Percentiles rank a stretch among this genome's conserved stretches.
Conservation (phyloP, 2,113 vertebrate species). For the Amazona guildingii region DNA sequence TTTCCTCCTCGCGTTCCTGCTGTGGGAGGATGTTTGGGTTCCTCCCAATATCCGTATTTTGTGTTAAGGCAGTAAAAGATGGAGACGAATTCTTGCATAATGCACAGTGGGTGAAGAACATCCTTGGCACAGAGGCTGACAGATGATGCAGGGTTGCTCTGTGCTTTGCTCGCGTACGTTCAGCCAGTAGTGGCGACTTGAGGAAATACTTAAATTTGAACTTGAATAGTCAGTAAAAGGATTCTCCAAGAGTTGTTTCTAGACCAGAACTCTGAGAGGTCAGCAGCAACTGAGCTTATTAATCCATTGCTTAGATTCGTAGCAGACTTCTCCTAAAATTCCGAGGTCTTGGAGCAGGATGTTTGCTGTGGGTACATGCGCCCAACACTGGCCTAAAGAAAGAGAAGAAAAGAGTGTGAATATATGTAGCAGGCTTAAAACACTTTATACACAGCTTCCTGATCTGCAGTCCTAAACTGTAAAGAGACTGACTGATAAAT, state of each 20-base stretch:
- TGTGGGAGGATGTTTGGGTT: not conserved
- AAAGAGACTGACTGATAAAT: constrained; percentile 19
- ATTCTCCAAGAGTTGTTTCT: not conserved
- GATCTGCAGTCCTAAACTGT: not conserved
- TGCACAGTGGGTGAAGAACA: not conserved
- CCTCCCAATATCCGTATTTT: rapidly evolving
- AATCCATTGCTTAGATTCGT: not conserved
- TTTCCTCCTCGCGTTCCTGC: rapidly evolving
- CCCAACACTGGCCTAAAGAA: not conserved
- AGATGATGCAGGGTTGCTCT: not conserved
- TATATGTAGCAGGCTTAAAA: not conserved
- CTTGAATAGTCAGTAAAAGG: not conserved
- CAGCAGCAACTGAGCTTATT: not conserved
- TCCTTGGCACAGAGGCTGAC: not conserved
- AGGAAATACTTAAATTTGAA: rapidly evolving
- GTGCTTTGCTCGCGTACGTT: rapidly evolving
- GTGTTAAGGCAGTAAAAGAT: not conserved
- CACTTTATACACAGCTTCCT: not conserved
- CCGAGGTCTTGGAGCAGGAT: not conserved
- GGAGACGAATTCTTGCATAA: rapidly evolving
- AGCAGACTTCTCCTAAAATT: not conserved
- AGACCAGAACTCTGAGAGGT: not conserved
- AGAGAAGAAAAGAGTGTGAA: not conserved
- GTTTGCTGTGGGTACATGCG: not conserved
- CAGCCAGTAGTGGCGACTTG: not conserved